A percentile compares a stretch with the other conserved stretches of the same genome.
Conservation (phyloP, 2,113 vertebrate genomes). For the Danio rerio region GRCz12tu NC_133193.1:17261001-17261500, state of each 20-base stretch:
- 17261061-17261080: slow-evolving; percentile 23
- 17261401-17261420: not conserved
- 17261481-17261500: slow-evolving; percentile 56
- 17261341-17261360: slow-evolving; percentile 23
- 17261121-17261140: slow-evolving; percentile 1
- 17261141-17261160: slow-evolving; percentile 17
- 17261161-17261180: slow-evolving; percentile 74
- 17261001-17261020: slow-evolving; percentile 94
- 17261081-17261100: slow-evolving; percentile 48
- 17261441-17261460: slow-evolving; percentile 25
- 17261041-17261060: not conserved
- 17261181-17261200: slow-evolving; percentile 73
- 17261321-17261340: slow-evolving; percentile 22
- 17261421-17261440: slow-evolving; percentile 45
- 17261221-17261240: slow-evolving; percentile 55
- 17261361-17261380: slow-evolving; percentile 35
- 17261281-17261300: not conserved
- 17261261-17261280: not conserved
- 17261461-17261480: slow-evolving; percentile 47
- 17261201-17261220: slow-evolving; percentile 54
- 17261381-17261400: slow-evolving; percentile 19
- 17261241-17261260: not conserved
- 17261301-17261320: not conserved
- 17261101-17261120: slow-evolving; percentile 12
- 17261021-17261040: slow-evolving; percentile 70